Evolutionary conservation across 2,797 vertebrate species (phyloP).

Genomic region (Furcifer pardalis): DNA sequence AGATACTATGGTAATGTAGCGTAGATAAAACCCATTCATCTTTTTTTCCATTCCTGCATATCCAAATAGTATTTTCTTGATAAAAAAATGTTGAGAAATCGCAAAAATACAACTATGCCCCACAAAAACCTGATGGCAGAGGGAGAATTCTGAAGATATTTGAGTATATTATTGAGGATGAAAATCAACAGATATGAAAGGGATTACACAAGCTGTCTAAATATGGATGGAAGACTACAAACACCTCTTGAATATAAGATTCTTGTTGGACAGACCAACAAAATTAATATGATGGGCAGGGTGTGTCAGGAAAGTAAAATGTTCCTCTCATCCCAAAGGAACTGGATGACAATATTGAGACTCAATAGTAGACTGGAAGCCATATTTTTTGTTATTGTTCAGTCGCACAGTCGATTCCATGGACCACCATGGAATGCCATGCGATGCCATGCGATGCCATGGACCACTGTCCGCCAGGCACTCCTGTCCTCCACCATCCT

Average conservation of each 20-base stretch:
- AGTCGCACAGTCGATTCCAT: no score
- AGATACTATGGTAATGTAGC: slow-evolving; percentile 31
- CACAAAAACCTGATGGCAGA: background rate
- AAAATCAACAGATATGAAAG: background rate
- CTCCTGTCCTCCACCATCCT: no score
- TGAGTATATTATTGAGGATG: background rate
- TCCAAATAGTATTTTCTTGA: slow-evolving; percentile 8
- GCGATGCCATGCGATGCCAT: no score
- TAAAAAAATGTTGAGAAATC: background rate
- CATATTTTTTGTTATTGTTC: no score
- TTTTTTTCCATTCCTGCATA: slow-evolving; percentile 6
- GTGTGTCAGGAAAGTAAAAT: background rate
- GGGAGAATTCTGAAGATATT: background rate
- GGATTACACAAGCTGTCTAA: background rate
- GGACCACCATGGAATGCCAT: no score
- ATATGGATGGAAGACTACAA: background rate
- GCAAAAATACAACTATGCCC: background rate
- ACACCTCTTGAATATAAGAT: no score
- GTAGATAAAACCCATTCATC: slow-evolving; percentile 27
- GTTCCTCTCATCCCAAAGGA: background rate
- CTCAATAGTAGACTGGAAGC: background rate
- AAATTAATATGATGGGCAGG: background rate
- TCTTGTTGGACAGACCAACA: no score
- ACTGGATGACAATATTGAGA: background rate
- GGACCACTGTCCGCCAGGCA: no score